phyloP scores from a whole-genome alignment of 2,113 vertebrate genomes.

The Hemiprocne comata region DNA sequence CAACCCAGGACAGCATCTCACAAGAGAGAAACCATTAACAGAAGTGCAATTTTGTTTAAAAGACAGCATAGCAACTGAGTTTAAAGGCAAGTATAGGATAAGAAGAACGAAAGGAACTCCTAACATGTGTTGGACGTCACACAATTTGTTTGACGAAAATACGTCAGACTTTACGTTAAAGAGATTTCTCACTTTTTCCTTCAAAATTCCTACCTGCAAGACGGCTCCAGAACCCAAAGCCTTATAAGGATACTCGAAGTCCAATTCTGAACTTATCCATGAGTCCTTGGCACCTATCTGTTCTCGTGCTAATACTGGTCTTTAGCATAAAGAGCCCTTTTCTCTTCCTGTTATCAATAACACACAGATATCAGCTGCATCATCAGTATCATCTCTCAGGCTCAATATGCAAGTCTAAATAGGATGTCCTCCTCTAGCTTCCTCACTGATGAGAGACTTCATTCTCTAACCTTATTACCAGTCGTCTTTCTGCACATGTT shows the following conservation, averaged over 20 bases:
- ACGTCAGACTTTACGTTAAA: neutral
- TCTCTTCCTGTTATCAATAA: neutral
- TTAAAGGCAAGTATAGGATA: neutral
- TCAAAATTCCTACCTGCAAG: neutral
- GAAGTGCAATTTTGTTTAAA: neutral
- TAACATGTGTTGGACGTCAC: neutral
- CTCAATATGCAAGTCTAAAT: neutral
- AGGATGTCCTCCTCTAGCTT: neutral
- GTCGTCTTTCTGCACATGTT: neutral
- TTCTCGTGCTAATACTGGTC: neutral
- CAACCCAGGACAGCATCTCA: too few species aligned
- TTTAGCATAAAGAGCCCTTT: neutral
- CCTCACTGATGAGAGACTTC: neutral
- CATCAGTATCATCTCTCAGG: neutral
- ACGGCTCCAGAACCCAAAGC: neutral
- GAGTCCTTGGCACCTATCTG: neutral
- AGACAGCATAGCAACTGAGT: neutral
- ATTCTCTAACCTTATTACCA: neutral
- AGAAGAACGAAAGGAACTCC: neutral
- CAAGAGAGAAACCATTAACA: neutral
- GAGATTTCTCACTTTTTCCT: neutral
- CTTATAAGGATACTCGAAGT: neutral
- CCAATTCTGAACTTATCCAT: neutral
- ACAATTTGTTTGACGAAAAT: neutral
- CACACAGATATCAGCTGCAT: neutral